Conservation (phyloP, 2,888 invertebrate species). For the Dastarcus helophoroides region DNA sequence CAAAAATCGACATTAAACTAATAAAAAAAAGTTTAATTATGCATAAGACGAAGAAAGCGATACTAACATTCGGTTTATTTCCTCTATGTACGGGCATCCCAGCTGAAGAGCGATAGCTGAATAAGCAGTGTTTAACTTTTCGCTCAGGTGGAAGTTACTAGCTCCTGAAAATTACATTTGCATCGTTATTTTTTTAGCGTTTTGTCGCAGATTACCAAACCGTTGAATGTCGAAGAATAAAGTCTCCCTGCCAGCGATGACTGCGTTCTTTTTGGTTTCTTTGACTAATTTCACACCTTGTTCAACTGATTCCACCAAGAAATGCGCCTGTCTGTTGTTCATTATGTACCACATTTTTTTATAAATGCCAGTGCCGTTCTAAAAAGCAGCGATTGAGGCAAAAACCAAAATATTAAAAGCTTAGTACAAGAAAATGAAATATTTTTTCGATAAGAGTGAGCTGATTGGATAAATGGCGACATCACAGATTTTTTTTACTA, state of each 20-base stretch:
- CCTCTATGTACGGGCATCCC: constrained; percentile 63
- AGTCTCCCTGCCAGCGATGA: constrained; percentile 64
- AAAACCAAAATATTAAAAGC: too few species aligned
- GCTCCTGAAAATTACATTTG: constrained; percentile 38
- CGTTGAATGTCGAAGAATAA: constrained; percentile 63
- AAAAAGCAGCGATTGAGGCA: constrained; percentile 13
- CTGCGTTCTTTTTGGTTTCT: constrained; percentile 48
- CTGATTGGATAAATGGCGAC: too few species aligned
- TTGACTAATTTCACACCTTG: constrained; percentile 55
- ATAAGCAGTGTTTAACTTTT: constrained; percentile 65
- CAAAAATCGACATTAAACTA: constrained; percentile 61
- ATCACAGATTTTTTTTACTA: too few species aligned
- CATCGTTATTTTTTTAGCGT: constrained; percentile 12
- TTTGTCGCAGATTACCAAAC: constrained; percentile 45
- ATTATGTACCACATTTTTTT: constrained; percentile 56
- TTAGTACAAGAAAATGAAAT: too few species aligned
- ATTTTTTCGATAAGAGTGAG: too few species aligned
- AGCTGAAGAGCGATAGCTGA: constrained; percentile 67
- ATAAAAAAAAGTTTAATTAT: constrained; percentile 7
- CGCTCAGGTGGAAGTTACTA: constrained; percentile 60
- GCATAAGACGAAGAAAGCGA: too few species aligned
- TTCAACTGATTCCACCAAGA: constrained; percentile 58
- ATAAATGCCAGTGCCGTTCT: constrained; percentile 69
- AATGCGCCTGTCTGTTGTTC: constrained; percentile 38
- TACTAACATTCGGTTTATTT: constrained; percentile 59